Conservation (phyloP, 2,888 invertebrate species). For the Plebejus melissa region DNA sequence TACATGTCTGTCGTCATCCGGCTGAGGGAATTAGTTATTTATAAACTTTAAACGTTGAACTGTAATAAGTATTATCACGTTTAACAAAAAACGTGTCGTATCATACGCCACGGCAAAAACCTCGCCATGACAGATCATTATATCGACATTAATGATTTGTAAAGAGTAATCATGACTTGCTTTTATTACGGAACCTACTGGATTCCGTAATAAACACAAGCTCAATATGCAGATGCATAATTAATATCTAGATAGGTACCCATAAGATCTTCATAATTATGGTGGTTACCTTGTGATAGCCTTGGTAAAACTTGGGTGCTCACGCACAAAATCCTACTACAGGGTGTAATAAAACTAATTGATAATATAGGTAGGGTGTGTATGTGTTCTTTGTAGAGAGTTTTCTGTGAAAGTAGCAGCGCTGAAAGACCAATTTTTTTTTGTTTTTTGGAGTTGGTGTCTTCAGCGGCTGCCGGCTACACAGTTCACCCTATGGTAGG, state of each 20-base stretch:
- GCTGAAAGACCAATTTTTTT: too few species aligned
- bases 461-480: too few species aligned
- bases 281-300: too few species aligned
- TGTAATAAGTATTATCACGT: not conserved
- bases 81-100: not conserved
- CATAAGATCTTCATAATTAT: too few species aligned
- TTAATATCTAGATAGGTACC: not conserved
- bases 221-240: not conserved
- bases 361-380: too few species aligned
- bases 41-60: not conserved
- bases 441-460: too few species aligned
- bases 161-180: not conserved
- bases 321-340: too few species aligned
- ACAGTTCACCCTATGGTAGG: too few species aligned
- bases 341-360: too few species aligned
- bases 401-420: too few species aligned
- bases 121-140: not conserved
- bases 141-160: not conserved
- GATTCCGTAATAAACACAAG: not conserved
- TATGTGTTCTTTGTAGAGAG: too few species aligned
- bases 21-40: not conserved
- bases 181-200: not conserved
- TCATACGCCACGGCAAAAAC: not conserved
- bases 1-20: not conserved
- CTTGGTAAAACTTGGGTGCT: too few species aligned